Percentiles rank a stretch among this genome's conserved stretches.
phyloP scores from a whole-genome alignment of 2,888 invertebrate genomes.

The Eristalinus sepulchralis region DNA sequence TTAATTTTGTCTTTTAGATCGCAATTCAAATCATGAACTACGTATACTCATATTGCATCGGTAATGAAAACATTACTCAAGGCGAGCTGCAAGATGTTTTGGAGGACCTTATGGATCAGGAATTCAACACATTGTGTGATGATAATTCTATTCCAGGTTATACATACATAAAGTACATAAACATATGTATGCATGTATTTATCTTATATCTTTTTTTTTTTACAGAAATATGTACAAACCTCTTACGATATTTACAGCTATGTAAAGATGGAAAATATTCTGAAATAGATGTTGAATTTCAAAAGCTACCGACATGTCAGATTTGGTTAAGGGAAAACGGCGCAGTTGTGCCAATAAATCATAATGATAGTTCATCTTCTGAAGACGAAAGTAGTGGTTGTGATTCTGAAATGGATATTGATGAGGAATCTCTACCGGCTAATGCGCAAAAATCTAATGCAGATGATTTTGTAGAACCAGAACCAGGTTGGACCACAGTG shows the following conservation, averaged over 20 bases:
- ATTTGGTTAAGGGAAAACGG: slow-evolving; percentile 83
- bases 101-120: slow-evolving; percentile 88
- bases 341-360: slow-evolving; percentile 78
- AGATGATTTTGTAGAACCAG: slow-evolving; percentile 79
- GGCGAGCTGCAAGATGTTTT: slow-evolving; percentile 85
- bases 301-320: slow-evolving; percentile 84
- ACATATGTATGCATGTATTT: not conserved
- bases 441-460: slow-evolving; percentile 55
- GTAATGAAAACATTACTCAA: slow-evolving; percentile 83
- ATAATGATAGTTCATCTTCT: slow-evolving; percentile 81
- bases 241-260: slow-evolving; percentile 83
- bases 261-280: slow-evolving; percentile 83
- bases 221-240: slow-evolving; percentile 84
- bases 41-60: slow-evolving; percentile 84
- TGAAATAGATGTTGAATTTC: slow-evolving; percentile 83
- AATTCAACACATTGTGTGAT: slow-evolving; percentile 88
- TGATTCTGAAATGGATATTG: slow-evolving; percentile 77
- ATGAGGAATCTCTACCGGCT: slow-evolving; percentile 75
- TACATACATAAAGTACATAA: no score
- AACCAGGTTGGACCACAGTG: slow-evolving; percentile 87
- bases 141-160: slow-evolving; percentile 86
- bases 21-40: slow-evolving; percentile 86
- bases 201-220: not conserved
- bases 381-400: slow-evolving; percentile 74
- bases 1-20: slow-evolving; percentile 81